These are phyloP conservation scores for Herminia tarsipennalis DNA, from an alignment of 2,888 invertebrate species.

Conservation along the genomic window DNA sequence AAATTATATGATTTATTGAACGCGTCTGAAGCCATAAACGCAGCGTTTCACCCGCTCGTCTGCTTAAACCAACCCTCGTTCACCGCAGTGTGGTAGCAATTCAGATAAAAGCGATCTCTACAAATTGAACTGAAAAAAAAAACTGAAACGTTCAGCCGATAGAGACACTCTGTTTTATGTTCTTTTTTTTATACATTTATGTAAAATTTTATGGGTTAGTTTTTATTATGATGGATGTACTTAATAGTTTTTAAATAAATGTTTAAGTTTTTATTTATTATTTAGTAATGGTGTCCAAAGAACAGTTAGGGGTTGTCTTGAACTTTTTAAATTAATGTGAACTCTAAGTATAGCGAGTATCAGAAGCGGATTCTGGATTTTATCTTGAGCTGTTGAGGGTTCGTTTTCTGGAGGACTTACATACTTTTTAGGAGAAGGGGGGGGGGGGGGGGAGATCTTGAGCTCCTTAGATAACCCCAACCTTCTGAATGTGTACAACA, in stretches of 20 bases:
- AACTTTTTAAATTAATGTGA: too few relatives aligned
- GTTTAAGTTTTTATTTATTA: conserved; percentile 8
- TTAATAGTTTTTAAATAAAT: conserved; percentile 25
- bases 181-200: conserved; percentile 29
- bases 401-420: too few relatives aligned
- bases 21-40: too few relatives aligned
- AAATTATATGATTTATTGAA: too few relatives aligned
- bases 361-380: too few relatives aligned
- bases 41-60: conserved; percentile 44
- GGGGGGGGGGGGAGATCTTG: too few relatives aligned
- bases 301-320: not conserved
- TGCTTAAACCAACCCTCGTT: conserved; percentile 52
- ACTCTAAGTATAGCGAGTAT: too few relatives aligned
- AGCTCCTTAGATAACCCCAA: too few relatives aligned
- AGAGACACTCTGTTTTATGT: conserved; percentile 42
- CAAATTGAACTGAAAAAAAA: conserved; percentile 78
- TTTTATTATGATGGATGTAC: conserved; percentile 43
- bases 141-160: conserved; percentile 39
- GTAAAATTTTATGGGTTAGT: conserved; percentile 35
- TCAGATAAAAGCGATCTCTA: conserved; percentile 78
- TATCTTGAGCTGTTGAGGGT: too few relatives aligned
- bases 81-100: conserved; percentile 79
- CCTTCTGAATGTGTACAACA: too few relatives aligned
- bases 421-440: too few relatives aligned
- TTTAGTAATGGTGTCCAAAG: not conserved